Evolutionary conservation across 2,113 vertebrate species (phyloP), one percentile per base, ranked within the genome.

Genomic region (Gobio gobio): DNA sequence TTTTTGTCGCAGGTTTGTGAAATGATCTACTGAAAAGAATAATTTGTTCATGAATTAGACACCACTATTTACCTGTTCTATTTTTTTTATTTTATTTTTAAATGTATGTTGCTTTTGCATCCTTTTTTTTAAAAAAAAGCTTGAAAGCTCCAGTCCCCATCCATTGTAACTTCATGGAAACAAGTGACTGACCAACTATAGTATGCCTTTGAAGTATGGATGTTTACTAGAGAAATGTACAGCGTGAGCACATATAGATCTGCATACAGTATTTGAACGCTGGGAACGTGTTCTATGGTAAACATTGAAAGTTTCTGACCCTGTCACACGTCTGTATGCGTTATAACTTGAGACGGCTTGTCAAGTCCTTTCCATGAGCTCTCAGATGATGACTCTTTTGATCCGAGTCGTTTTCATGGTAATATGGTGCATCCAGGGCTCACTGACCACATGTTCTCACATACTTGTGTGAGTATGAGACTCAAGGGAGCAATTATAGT

Each of bases 351-450:
- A 85, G 89, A 78, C 88, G 89, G 91, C 89, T 88, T 86, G 79
- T 82, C 80, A 83, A 88, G 89, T 90, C 86, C 90, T 89, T 87
- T 86, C 56, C 78, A n/a, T 26, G 82, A 79, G 85, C 85, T 85
- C 72, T 13, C 80, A 84, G 87, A 85, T 72, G 40, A 16, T 16
- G 72, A 84, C 78, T 85, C 87, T 88, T 88, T 90, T 92, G 88
- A 90, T 90, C 90, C 59, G 22, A 81, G 89, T 87, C 87, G 86
- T 90, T 91, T 88, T 88, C 91, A 51, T 78, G 89, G 87, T 85
- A 83, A 88, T 89, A 83, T 22, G 43, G 13, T 58, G 49, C 76
- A 63, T 82, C 59, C 80, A 87, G 49, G 82, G 89, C 78, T 83
- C 63, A 77, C 83, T 78, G 82, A 88, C 89, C 78, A 87, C 86